A percentile compares a stretch with the other conserved stretches of the same genome.
These are phyloP conservation scores for Oreochromis mossambicus DNA, from an alignment of 2,797 vertebrate genomes.

Conservation along the genomic window DNA sequence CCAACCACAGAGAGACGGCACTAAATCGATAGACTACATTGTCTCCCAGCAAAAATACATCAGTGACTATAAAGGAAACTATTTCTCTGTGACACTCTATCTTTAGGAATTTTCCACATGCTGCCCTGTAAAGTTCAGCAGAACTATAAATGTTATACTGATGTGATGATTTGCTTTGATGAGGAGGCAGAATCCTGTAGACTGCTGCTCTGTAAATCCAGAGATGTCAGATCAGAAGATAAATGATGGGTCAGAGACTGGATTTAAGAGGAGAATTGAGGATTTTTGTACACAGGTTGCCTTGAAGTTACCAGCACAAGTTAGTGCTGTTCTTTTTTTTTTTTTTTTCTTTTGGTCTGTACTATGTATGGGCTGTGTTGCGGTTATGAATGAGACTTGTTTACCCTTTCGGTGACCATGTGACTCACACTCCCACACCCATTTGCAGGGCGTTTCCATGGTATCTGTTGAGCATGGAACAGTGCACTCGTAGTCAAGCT, in stretches of 20 bases:
- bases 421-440: conserved; percentile 73
- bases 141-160: conserved; percentile 54
- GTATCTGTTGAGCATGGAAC: conserved; percentile 64
- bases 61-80: conserved; percentile 79
- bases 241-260: neutral
- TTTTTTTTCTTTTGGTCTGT: neutral
- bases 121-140: conserved; percentile 65
- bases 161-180: conserved; percentile 18
- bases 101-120: conserved; percentile 78
- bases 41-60: conserved; percentile 77
- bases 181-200: neutral
- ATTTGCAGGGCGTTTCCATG: conserved; percentile 75
- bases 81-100: conserved; percentile 74
- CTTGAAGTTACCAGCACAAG: conserved; percentile 5
- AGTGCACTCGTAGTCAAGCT: conserved; percentile 56
- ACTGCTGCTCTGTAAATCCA: neutral
- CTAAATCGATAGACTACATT: conserved; percentile 74
- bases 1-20: conserved; percentile 32
- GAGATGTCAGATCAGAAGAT: neutral
- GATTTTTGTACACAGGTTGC: neutral
- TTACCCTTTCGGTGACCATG: conserved; percentile 74
- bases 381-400: conserved; percentile 80
- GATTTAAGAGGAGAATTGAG: neutral
- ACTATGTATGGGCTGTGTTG: conserved; percentile 41
- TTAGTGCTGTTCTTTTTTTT: neutral